These are phyloP conservation scores for Apodemia hepburni DNA, from an alignment of 2,888 invertebrate genomes.

Conservation along the genomic window DNA sequence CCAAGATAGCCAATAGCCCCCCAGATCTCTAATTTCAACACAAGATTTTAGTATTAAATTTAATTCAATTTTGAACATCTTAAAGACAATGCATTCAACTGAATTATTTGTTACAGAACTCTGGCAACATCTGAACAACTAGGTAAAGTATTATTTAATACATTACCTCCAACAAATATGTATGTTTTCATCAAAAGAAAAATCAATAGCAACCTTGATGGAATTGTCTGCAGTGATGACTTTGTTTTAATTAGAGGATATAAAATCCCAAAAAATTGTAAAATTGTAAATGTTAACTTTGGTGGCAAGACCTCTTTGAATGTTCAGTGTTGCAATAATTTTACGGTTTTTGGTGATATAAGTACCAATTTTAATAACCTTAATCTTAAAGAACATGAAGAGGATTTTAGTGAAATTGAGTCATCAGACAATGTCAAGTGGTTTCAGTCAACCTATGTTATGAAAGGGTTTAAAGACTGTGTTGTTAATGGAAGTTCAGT, in stretches of 20 bases:
- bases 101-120: slow-evolving; percentile 50
- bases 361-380: slow-evolving; percentile 39
- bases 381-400: slow-evolving; percentile 37
- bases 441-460: slow-evolving; percentile 76
- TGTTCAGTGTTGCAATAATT: slow-evolving; percentile 59
- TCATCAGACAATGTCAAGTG: slow-evolving; percentile 57
- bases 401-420: slow-evolving; percentile 54
- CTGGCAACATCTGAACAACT: slow-evolving; percentile 68
- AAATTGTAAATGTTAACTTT: slow-evolving; percentile 59
- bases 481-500: slow-evolving; percentile 76
- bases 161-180: slow-evolving; percentile 67
- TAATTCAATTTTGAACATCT: background rate
- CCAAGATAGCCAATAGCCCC: too few relatives aligned
- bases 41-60: too few relatives aligned
- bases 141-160: slow-evolving; percentile 57
- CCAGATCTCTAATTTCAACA: too few relatives aligned
- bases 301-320: slow-evolving; percentile 43
- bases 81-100: background rate
- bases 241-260: slow-evolving; percentile 57
- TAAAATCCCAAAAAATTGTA: slow-evolving; percentile 57
- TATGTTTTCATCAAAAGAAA: slow-evolving; percentile 71
- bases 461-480: slow-evolving; percentile 81
- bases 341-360: slow-evolving; percentile 62
- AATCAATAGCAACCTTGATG: slow-evolving; percentile 35
- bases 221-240: slow-evolving; percentile 49